phyloP scores from a whole-genome alignment of 2,797 vertebrate species.

The Labroides dimidiatus region DNA sequence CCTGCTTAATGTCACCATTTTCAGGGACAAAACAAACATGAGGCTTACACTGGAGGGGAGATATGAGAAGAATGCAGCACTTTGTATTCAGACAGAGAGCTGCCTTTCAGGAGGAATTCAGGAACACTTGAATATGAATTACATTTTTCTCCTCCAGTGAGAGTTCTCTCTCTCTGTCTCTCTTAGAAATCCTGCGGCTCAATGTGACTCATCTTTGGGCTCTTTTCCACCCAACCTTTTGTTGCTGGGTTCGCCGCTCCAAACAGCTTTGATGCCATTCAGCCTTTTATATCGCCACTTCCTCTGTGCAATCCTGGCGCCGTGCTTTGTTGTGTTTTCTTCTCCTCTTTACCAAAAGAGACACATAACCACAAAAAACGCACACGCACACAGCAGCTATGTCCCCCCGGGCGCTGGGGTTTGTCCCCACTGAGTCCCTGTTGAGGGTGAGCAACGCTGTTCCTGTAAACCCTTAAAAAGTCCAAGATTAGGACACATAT shows the following conservation, averaged over 20 bases:
- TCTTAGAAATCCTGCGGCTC: slow-evolving; percentile 57
- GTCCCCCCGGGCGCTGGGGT: slow-evolving; percentile 48
- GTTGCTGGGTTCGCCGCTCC: slow-evolving; percentile 74
- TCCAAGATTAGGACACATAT: slow-evolving; percentile 48
- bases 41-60: slow-evolving; percentile 27
- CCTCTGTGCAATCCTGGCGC: slow-evolving; percentile 81
- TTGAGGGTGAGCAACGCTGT: slow-evolving; percentile 64
- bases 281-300: slow-evolving; percentile 84
- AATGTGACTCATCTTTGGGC: slow-evolving; percentile 80
- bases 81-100: slow-evolving; percentile 36
- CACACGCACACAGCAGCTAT: slow-evolving; percentile 35
- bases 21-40: slow-evolving; percentile 48
- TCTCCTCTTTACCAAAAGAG: slow-evolving; percentile 62
- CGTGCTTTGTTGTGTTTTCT: slow-evolving; percentile 79
- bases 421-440: slow-evolving; percentile 49
- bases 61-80: slow-evolving; percentile 38
- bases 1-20: slow-evolving; percentile 27
- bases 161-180: slow-evolving; percentile 35
- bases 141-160: slow-evolving; percentile 27
- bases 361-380: slow-evolving; percentile 66
- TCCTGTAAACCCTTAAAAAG: slow-evolving; percentile 63
- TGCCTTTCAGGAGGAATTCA: slow-evolving; percentile 36
- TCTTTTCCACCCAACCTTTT: slow-evolving; percentile 74
- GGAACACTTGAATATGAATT: slow-evolving; percentile 38
- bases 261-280: slow-evolving; percentile 86